These are phyloP conservation scores for Orius insidiosus DNA, from an alignment of 1,140 invertebrate species.

Conservation along the genomic window DNA sequence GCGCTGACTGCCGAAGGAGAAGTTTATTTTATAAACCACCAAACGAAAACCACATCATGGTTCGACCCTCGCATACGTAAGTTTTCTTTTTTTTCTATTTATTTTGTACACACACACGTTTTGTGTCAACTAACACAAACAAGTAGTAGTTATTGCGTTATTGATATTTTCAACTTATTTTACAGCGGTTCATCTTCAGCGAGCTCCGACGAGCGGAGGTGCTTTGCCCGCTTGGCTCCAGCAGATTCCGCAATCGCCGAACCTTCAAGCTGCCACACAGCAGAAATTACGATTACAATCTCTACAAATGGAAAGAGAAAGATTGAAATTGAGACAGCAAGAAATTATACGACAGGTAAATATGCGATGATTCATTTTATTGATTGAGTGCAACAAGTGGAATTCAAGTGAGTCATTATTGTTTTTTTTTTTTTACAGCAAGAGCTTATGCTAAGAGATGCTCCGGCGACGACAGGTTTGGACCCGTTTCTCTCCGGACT, in stretches of 20 bases:
- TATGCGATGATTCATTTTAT: neutral
- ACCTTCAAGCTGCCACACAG: constrained; percentile 42
- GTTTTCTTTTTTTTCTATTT: constrained; percentile 21
- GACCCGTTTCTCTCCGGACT: constrained; percentile 69
- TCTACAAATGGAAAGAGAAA: constrained; percentile 70
- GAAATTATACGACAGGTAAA: constrained; percentile 68
- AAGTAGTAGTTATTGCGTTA: no score
- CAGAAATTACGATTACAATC: constrained; percentile 65
- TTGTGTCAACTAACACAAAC: neutral
- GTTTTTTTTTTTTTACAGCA: constrained; percentile 35
- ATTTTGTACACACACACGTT: neutral
- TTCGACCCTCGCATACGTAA: constrained; percentile 93
- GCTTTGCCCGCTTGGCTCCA: constrained; percentile 30
- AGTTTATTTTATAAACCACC: constrained; percentile 95
- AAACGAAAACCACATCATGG: constrained; percentile 86
- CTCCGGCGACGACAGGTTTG: constrained; percentile 26
- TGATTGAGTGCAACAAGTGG: neutral
- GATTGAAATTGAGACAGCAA: constrained; percentile 68
- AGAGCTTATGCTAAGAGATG: constrained; percentile 45
- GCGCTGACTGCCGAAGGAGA: constrained; percentile 83
- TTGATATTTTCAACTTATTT: neutral
- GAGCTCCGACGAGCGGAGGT: constrained; percentile 37
- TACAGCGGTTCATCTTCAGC: constrained; percentile 51
- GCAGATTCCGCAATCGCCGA: constrained; percentile 24
- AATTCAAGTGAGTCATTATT: neutral